phyloP scores from a whole-genome alignment of 2,888 invertebrate genomes.

The Cephus sareptanus region DNA sequence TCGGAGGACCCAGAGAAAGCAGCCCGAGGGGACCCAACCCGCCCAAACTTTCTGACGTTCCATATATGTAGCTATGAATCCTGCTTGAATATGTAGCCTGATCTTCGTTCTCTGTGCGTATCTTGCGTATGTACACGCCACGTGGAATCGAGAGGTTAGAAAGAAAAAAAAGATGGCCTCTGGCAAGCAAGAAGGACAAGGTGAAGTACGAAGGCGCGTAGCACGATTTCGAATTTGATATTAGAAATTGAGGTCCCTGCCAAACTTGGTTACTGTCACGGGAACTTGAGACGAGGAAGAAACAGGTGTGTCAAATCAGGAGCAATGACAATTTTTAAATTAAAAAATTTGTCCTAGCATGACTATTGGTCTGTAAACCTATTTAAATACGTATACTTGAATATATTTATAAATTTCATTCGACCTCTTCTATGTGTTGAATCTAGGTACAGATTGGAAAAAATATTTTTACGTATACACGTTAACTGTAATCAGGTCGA shows the following conservation, averaged over 20 bases:
- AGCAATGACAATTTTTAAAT: neutral
- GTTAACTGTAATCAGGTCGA: neutral
- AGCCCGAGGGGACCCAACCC: neutral
- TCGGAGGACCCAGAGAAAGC: neutral
- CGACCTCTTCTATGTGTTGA: neutral
- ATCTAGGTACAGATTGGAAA: neutral
- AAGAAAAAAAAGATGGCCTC: neutral
- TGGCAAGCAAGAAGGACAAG: neutral
- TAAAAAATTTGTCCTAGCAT: neutral
- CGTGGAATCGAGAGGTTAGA: neutral
- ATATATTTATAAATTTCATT: neutral
- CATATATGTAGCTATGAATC: neutral
- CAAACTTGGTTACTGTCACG: neutral
- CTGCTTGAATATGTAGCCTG: neutral
- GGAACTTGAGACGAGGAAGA: neutral
- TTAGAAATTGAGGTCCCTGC: neutral
- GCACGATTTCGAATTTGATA: conserved; percentile 1
- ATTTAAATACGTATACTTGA: neutral
- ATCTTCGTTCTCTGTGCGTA: neutral
- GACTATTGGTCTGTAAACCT: neutral
- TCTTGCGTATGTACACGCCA: neutral
- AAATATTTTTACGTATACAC: neutral
- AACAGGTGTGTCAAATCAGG: neutral
- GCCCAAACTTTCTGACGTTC: neutral
- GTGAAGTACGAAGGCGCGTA: neutral